Evolutionary conservation across 2,888 invertebrate species (phyloP).

Genomic region (Hirtodrosophila alboralis): DNA sequence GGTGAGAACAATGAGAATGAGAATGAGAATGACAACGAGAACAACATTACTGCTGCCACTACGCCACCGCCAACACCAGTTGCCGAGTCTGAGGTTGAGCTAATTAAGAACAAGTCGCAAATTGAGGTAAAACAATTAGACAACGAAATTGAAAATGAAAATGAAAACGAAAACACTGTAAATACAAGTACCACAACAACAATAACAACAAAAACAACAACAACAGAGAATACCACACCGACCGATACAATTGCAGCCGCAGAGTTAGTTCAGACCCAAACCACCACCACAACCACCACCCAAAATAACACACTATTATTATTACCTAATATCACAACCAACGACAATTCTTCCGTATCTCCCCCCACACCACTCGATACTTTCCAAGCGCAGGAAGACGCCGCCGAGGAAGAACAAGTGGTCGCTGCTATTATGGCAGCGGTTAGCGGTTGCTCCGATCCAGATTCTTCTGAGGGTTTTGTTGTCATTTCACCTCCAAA

Average conservation of each 20-base stretch:
- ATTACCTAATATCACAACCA: slow-evolving; percentile 43
- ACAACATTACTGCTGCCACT: slow-evolving; percentile 51
- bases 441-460: slow-evolving; percentile 57
- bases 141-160: too few species aligned
- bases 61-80: slow-evolving; percentile 76
- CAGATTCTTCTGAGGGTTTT: slow-evolving; percentile 43
- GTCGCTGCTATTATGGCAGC: slow-evolving; percentile 70
- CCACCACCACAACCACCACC: slow-evolving; percentile 44
- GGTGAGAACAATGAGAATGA: slow-evolving; percentile 37
- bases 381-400: slow-evolving; percentile 40
- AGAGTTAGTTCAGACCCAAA: slow-evolving; percentile 79
- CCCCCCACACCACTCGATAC: too few species aligned
- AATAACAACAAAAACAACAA: slow-evolving; percentile 62
- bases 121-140: slow-evolving; percentile 81
- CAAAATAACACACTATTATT: slow-evolving; percentile 46
- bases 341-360: slow-evolving; percentile 32
- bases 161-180: slow-evolving; percentile 65
- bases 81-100: slow-evolving; percentile 67
- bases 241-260: slow-evolving; percentile 70
- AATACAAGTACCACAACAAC: slow-evolving; percentile 69
- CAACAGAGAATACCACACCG: slow-evolving; percentile 57
- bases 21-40: slow-evolving; percentile 10
- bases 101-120: slow-evolving; percentile 77
- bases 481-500: slow-evolving; percentile 47
- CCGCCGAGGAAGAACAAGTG: slow-evolving; percentile 61